Evolutionary conservation across 2,888 invertebrate genomes (phyloP).

Genomic region (Bombylius discolor): DNA sequence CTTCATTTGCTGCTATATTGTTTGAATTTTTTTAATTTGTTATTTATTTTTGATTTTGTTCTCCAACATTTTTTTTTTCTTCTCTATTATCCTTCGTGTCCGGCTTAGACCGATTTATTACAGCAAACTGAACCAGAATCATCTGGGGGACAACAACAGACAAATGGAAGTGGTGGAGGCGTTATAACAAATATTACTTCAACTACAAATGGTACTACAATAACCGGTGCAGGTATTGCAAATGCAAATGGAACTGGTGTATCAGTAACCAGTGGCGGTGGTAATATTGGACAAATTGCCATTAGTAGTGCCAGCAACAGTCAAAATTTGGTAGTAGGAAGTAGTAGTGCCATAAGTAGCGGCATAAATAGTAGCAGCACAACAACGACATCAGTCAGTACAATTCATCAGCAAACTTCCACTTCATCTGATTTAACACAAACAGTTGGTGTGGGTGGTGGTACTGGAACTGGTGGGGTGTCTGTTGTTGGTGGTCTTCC

Average conservation of each 20-base stretch:
- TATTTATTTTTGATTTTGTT: conserved; percentile 1
- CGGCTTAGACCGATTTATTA: conserved; percentile 43
- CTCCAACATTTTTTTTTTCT: conserved; percentile 2
- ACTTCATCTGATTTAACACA: conserved; percentile 2
- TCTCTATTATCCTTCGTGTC: neutral
- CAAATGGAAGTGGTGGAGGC: conserved; percentile 20
- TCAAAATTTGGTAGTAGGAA: neutral
- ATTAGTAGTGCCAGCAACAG: conserved; percentile 13
- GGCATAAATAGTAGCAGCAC: conserved; percentile 9
- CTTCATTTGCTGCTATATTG: neutral
- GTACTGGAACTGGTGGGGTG: neutral
- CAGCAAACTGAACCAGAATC: conserved; percentile 47
- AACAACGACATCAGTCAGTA: conserved; percentile 9
- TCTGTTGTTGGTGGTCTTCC: neutral
- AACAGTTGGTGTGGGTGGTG: neutral
- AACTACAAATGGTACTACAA: conserved; percentile 13
- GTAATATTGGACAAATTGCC: conserved; percentile 13
- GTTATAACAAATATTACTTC: conserved; percentile 15
- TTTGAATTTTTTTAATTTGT: neutral
- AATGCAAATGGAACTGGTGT: neutral
- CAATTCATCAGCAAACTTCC: conserved; percentile 2
- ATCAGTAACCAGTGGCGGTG: conserved; percentile 7
- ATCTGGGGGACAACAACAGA: conserved; percentile 12
- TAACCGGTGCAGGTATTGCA: neutral
- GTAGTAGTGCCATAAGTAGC: conserved; percentile 6